Evolutionary conservation across 64 coral and sea anemone species (phyloP).

Genomic region (Anthopleura sola): DNA sequence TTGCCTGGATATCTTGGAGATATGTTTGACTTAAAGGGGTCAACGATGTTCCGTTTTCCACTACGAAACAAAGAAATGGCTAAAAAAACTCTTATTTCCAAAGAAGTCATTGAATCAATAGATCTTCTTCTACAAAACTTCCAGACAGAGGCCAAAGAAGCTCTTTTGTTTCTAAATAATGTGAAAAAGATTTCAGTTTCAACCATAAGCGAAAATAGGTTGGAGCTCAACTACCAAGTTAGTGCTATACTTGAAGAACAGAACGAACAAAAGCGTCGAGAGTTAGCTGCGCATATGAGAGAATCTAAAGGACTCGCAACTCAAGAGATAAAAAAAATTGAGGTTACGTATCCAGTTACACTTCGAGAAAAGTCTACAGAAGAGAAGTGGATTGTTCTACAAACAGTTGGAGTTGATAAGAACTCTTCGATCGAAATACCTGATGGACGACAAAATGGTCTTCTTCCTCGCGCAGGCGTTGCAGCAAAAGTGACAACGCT

Average conservation of each 20-base stretch:
- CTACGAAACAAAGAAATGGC: conserved; percentile 37
- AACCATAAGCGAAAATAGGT: conserved; percentile 44
- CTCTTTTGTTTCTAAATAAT: conserved; percentile 74
- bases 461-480: conserved; percentile 71
- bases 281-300: conserved; percentile 45
- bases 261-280: conserved; percentile 18
- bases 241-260: conserved; percentile 32
- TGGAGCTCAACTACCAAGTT: conserved; percentile 48
- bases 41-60: conserved; percentile 87
- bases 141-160: conserved; percentile 54
- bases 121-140: conserved; percentile 43
- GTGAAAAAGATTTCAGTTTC: conserved; percentile 79
- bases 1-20: conserved; percentile 80
- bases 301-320: conserved; percentile 28
- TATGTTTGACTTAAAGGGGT: conserved; percentile 54
- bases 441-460: conserved; percentile 53
- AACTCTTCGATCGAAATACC: conserved; percentile 35
- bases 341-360: conserved; percentile 58
- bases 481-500: conserved; percentile 53
- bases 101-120: background rate
- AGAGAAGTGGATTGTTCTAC: conserved; percentile 72
- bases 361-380: conserved; percentile 34
- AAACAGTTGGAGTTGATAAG: conserved; percentile 28
- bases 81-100: conserved; percentile 52
- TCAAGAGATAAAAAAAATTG: conserved; percentile 27